A percentile compares a stretch with the other conserved stretches of the same genome.
These are phyloP conservation scores for Mus minutoides DNA, from an alignment of 2,797 vertebrate genomes.

Conservation along the genomic window DNA sequence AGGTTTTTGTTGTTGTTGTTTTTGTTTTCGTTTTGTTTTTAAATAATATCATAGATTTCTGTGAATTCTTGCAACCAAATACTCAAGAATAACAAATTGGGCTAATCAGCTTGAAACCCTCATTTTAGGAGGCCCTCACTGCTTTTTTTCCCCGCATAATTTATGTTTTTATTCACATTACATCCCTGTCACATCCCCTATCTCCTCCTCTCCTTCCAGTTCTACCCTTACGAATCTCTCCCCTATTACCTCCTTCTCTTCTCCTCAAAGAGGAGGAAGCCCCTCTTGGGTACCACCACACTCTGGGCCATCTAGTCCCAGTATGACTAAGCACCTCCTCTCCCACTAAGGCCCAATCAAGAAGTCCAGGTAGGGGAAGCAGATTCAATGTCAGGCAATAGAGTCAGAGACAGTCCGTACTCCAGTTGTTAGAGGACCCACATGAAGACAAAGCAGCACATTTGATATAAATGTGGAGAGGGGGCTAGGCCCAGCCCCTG, in stretches of 20 bases:
- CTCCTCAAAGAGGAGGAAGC: not conserved
- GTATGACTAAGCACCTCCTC: not conserved
- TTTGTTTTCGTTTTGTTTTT: not conserved
- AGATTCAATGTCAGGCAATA: not conserved
- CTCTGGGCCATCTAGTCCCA: not conserved
- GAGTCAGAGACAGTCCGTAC: not conserved
- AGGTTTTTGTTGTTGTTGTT: not conserved
- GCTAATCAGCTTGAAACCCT: slow-evolving; percentile 64
- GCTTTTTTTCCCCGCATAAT: not conserved
- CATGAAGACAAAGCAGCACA: not conserved
- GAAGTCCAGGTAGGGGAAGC: not conserved
- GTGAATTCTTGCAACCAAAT: slow-evolving; percentile 62
- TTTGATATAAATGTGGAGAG: not conserved
- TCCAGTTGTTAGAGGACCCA: not conserved
- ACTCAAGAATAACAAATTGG: slow-evolving; percentile 68
- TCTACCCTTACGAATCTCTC: not conserved
- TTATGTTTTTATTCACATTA: not conserved
- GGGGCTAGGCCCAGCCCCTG: not conserved
- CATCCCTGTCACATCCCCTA: not conserved
- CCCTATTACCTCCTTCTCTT: not conserved
- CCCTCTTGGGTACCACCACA: not conserved
- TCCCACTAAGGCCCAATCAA: not conserved
- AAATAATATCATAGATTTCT: slow-evolving; percentile 13
- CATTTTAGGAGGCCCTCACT: slow-evolving; percentile 20
- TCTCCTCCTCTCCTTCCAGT: too few relatives aligned